phyloP scores from a whole-genome alignment of 1,140 invertebrate genomes.

The Sitophilus oryzae region DNA sequence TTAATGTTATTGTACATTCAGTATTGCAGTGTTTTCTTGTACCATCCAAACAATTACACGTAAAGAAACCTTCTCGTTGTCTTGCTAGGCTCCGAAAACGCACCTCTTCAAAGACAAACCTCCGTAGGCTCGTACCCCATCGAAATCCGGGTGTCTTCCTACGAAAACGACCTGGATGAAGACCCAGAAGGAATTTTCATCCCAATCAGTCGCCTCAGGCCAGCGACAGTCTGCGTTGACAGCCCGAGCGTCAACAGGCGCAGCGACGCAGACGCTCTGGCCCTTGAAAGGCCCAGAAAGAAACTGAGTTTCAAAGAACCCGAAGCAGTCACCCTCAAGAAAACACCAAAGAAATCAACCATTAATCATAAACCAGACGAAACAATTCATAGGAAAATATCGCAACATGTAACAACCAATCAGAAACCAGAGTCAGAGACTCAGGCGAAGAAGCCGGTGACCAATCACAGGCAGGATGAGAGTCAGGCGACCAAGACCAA shows the following conservation, averaged over 20 bases:
- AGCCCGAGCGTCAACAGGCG: constrained; percentile 39
- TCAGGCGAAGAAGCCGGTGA: neutral
- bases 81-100: constrained; percentile 3
- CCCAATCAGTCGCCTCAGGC: constrained; percentile 44
- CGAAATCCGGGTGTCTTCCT: constrained; percentile 35
- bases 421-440: no score
- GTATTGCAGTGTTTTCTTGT: neutral
- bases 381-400: constrained; percentile 1
- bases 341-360: constrained; percentile 3
- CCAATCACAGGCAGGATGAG: neutral
- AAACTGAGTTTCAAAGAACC: constrained; percentile 82
- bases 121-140: constrained; percentile 40
- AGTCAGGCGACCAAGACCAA: neutral
- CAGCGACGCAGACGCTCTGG: constrained; percentile 45
- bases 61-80: neutral
- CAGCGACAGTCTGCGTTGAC: constrained; percentile 44
- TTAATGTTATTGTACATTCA: neutral
- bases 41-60: no score
- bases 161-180: constrained; percentile 34
- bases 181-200: constrained; percentile 27
- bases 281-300: constrained; percentile 65
- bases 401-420: no score
- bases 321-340: constrained; percentile 53
- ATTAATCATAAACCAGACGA: constrained; percentile 1
- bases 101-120: constrained; percentile 38